Base-by-base conservation (phyloP, 2,888 invertebrate genomes). In the Morpho deidamia region DNA sequence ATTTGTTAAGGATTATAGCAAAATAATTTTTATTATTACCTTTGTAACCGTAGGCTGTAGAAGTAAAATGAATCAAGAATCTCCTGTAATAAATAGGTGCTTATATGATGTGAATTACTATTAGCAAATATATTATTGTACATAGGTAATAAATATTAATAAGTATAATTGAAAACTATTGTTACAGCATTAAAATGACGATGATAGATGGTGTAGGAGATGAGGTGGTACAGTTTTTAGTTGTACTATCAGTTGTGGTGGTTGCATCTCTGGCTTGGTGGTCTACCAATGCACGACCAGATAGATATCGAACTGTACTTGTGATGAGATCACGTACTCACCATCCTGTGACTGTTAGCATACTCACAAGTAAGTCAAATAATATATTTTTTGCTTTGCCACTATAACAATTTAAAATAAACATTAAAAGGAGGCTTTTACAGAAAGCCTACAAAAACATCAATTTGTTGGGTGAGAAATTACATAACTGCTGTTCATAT, bases 201-300 rank as follows among this genome's bases (percentile, higher is more conserved):
- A 83, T 95, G 70, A 94, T 96, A 66, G 95, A 95, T 76, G 96
- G 96, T 44, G 90, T 96, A 55, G 96, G 96, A 23, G 95, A 96
- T 82, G 96, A 96, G 89, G 95, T 96, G 58, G 92, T 94, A 46
- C 92, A 95, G 71, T 94, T 95, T 71, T 89, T 93, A 48, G 83
- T 91, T 23, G 81, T 94, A 55, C 74, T 94, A 44, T 56, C 86
- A 9, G 71, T 87, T 11, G 67, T 93, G 11, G 76, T 91, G 64
- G 91, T 93, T 55, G 91, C 92, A 60, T 81, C 94, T 49, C 92
- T 95, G 51, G 96, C 96, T 91, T 92, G 94, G 86, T 95, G 95
- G 60, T 96, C 96, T 1, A 93, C 92, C 59, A 95, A 94, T 55
- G 88, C 92, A 0, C 92, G 93, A 42, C 92, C 92, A 3, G 93